phyloP scores from a whole-genome alignment of 2,113 vertebrate genomes.

The Eurypyga helias region DNA sequence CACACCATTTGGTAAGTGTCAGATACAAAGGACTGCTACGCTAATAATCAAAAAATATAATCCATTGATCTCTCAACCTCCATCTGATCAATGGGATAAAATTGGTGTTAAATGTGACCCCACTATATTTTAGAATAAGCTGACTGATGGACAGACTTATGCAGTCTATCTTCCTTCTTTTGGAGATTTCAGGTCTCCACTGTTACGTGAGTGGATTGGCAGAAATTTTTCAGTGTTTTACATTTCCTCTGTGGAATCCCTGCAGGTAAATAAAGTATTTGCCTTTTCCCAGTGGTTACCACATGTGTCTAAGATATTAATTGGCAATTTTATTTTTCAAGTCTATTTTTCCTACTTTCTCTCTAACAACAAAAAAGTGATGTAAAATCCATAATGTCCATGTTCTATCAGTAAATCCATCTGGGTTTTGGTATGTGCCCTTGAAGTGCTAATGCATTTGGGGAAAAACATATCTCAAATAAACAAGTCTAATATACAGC shows the following conservation, averaged over 20 bases:
- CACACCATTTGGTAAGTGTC: neutral
- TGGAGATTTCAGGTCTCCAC: neutral
- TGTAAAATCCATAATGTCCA: neutral
- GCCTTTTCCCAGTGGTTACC: neutral
- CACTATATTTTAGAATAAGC: neutral
- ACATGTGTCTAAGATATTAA: neutral
- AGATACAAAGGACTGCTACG: neutral
- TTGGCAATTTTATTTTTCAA: neutral
- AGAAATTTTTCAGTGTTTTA: neutral
- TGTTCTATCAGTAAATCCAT: constrained; percentile 13
- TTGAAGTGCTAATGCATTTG: neutral
- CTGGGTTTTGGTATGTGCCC: neutral
- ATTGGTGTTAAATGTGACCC: neutral
- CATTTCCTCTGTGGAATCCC: neutral
- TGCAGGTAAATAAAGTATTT: neutral
- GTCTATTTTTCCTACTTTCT: neutral
- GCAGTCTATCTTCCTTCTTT: neutral
- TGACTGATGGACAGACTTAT: neutral
- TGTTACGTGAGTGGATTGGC: neutral
- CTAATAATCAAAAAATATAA: neutral
- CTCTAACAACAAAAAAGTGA: neutral
- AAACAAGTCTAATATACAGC: neutral
- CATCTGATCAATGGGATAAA: neutral
- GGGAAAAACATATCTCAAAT: neutral
- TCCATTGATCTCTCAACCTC: neutral